Evolutionary conservation across 2,797 vertebrate species (phyloP).

Genomic region (Enteromius viviparus): DNA sequence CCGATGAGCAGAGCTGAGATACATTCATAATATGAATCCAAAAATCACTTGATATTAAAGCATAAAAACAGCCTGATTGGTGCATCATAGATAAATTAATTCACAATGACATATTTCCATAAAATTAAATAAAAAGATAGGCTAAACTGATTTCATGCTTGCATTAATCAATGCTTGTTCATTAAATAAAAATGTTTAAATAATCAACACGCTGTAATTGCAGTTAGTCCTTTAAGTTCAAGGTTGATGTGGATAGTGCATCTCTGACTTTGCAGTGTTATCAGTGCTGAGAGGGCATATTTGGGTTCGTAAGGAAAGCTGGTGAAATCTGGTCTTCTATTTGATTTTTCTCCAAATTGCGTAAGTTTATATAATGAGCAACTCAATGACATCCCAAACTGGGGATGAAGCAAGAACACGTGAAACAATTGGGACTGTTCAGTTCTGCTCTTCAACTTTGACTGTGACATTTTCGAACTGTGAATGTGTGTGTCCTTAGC

Average conservation of each 20-base stretch:
- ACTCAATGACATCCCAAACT: conserved; percentile 28
- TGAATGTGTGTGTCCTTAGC: conserved; percentile 3
- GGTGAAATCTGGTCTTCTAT: conserved; percentile 40
- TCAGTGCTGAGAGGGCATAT: conserved; percentile 31
- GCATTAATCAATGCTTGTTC: neutral
- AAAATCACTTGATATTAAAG: conserved; percentile 25
- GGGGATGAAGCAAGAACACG: neutral
- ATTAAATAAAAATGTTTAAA: conserved; percentile 1
- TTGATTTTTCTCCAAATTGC: conserved; percentile 34
- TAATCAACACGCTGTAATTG: conserved; percentile 1
- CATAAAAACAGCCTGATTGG: conserved; percentile 13
- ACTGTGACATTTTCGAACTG: neutral
- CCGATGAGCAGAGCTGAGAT: neutral
- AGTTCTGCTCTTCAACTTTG: neutral
- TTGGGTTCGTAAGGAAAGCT: conserved; percentile 29
- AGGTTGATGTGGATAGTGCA: neutral
- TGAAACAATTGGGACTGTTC: neutral
- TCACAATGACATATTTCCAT: neutral
- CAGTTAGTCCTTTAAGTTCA: conserved; percentile 9
- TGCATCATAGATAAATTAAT: conserved; percentile 2
- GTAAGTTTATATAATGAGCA: conserved; percentile 28
- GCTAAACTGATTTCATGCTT: neutral
- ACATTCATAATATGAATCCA: neutral
- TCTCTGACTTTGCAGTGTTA: conserved; percentile 36
- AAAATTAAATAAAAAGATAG: neutral